Conservation (phyloP, 2,113 vertebrate species). For the Rafetus swinhoei region DNA sequence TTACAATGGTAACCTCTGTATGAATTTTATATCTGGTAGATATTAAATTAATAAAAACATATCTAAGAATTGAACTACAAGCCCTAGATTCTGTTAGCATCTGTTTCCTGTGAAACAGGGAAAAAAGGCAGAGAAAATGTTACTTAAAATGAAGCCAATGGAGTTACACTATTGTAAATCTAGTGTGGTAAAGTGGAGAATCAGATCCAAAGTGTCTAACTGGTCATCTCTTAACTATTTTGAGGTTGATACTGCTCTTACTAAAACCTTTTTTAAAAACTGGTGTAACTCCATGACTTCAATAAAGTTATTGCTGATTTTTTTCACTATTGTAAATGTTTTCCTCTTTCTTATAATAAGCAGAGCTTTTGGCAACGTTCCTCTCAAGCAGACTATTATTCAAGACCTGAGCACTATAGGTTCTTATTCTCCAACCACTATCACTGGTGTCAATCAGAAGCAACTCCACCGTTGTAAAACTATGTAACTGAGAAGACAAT, state of each 20-base stretch:
- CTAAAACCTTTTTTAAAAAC: not conserved
- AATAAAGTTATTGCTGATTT: not conserved
- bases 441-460: not conserved
- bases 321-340: slow-evolving; percentile 4
- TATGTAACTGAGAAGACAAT: not conserved
- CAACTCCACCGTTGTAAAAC: not conserved
- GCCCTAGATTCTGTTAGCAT: no score
- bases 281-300: not conserved
- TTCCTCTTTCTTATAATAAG: slow-evolving; percentile 53
- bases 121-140: slow-evolving; percentile 48
- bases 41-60: slow-evolving; percentile 76
- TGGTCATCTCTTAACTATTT: not conserved
- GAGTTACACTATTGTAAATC: not conserved
- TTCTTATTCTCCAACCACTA: not conserved
- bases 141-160: slow-evolving; percentile 33
- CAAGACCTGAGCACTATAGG: not conserved
- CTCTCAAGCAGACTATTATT: not conserved
- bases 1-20: slow-evolving; percentile 76
- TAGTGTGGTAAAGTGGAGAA: not conserved
- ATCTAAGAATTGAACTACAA: slow-evolving; percentile 65
- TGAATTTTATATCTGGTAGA: slow-evolving; percentile 72
- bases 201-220: not conserved
- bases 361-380: slow-evolving; percentile 9
- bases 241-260: not conserved
- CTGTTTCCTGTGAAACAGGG: slow-evolving; percentile 31